Conservation (phyloP, 2,113 vertebrate species). For the Rattus rattus region DNA sequence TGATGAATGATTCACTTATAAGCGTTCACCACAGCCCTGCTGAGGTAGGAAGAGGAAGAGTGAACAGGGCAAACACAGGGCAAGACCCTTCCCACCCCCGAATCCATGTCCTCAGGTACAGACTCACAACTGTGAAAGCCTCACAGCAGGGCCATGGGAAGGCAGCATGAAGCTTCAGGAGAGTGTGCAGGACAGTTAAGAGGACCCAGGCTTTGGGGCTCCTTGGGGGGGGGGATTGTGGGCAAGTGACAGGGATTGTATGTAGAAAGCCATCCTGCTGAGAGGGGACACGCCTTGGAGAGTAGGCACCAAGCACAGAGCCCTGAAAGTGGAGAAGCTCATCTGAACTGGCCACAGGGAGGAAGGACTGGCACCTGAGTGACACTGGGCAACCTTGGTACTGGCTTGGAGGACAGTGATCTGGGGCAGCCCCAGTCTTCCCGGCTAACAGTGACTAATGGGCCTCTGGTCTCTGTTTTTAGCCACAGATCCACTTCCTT, state of each 20-base stretch:
- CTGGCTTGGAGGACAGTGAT: background rate
- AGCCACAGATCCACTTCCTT: conserved; percentile 28
- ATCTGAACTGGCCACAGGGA: background rate
- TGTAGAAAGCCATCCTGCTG: background rate
- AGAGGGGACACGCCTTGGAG: background rate
- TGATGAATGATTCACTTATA: background rate
- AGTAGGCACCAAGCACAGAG: background rate
- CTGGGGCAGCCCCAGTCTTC: background rate
- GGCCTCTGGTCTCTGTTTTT: conserved; percentile 26
- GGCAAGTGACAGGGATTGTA: background rate
- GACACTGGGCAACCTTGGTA: background rate
- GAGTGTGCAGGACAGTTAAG: background rate
- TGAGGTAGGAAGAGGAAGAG: background rate
- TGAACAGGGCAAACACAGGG: background rate
- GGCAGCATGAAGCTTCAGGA: background rate
- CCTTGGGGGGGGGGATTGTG: background rate
- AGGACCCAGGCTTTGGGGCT: background rate
- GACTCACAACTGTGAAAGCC: background rate
- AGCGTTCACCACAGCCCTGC: background rate
- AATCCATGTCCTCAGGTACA: background rate
- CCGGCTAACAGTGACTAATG: background rate
- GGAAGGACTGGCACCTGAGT: background rate
- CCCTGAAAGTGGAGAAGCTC: background rate
- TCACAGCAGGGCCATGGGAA: rapidly evolving
- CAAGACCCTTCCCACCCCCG: background rate